A percentile compares a stretch with the other conserved stretches of the same genome.
phyloP scores from a whole-genome alignment of 2,888 invertebrate genomes.

The Cremastobaeus sp. region DNA sequence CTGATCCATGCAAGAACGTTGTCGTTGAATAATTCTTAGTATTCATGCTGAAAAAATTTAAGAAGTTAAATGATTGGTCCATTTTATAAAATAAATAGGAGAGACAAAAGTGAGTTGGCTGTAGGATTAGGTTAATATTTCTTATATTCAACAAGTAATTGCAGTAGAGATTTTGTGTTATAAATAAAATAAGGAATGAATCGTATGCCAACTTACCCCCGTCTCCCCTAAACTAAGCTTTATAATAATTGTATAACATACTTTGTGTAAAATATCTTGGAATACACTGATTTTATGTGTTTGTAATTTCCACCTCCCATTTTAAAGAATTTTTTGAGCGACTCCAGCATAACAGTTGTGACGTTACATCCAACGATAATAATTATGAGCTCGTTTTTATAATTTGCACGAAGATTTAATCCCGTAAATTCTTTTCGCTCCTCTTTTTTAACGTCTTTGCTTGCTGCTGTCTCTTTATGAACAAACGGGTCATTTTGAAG shows the following conservation, averaged over 20 bases:
- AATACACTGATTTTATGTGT: slow-evolving; percentile 75
- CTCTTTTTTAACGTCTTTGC: slow-evolving; percentile 24
- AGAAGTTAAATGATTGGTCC: no score
- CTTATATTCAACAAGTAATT: no score
- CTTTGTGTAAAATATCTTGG: slow-evolving; percentile 64
- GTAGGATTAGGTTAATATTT: no score
- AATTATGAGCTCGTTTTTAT: slow-evolving; percentile 73
- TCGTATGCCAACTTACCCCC: no score
- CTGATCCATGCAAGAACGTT: slow-evolving; percentile 73
- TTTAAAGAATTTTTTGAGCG: slow-evolving; percentile 72
- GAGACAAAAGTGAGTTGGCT: no score
- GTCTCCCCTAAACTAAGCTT: no score
- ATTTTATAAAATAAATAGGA: no score
- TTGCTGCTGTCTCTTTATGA: slow-evolving; percentile 57
- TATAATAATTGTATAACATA: no score
- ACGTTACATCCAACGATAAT: slow-evolving; percentile 74
- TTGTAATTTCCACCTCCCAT: slow-evolving; percentile 71
- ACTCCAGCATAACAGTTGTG: slow-evolving; percentile 68
- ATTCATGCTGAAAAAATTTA: slow-evolving; percentile 63
- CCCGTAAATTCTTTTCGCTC: slow-evolving; percentile 42
- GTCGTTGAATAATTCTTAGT: slow-evolving; percentile 68
- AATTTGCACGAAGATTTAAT: slow-evolving; percentile 73
- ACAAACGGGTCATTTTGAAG: slow-evolving; percentile 64
- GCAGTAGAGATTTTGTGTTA: no score
- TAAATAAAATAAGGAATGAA: no score